Conservation (phyloP, 2,113 vertebrate genomes). For the Beaufortia kweichowensis region DNA sequence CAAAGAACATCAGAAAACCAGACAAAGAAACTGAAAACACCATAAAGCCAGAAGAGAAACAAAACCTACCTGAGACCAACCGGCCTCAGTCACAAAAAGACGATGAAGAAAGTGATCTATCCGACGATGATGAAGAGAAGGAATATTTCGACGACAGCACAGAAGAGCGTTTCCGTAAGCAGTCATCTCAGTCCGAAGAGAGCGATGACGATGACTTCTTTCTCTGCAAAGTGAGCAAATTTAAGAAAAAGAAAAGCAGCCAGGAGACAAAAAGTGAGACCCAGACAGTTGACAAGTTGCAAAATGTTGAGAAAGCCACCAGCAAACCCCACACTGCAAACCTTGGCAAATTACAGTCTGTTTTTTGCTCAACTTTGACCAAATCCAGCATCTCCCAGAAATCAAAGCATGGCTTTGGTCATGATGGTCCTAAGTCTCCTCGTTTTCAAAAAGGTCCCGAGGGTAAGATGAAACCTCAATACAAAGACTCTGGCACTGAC, state of each 20-base stretch:
- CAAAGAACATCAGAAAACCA: conserved; percentile 9
- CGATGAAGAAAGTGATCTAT: conserved; percentile 66
- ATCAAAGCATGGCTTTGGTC: not conserved
- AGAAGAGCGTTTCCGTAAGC: conserved; percentile 91
- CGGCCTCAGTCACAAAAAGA: not conserved
- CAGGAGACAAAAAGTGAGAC: conserved; percentile 39
- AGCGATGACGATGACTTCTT: conserved; percentile 89
- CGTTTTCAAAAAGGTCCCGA: conserved; percentile 55
- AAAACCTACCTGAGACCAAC: conserved; percentile 19
- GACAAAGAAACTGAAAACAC: conserved; percentile 40
- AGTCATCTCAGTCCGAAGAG: conserved; percentile 84
- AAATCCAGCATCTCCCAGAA: conserved; percentile 43
- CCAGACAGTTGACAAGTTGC: conserved; percentile 10
- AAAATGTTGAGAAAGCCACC: conserved; percentile 34
- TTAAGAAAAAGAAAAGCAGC: conserved; percentile 74
- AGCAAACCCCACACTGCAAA: conserved; percentile 53
- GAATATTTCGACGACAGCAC: conserved; percentile 93
- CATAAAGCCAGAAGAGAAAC: conserved; percentile 43
- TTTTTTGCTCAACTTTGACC: conserved; percentile 84
- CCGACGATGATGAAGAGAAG: conserved; percentile 68
- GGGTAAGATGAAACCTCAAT: conserved; percentile 21
- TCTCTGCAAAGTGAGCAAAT: conserved; percentile 86
- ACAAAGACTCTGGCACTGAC: conserved; percentile 26
- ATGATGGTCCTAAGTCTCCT: conserved; percentile 30
- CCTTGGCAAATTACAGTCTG: conserved; percentile 72